A percentile compares a stretch with the other conserved stretches of the same genome.
These are phyloP conservation scores for Arvicanthis niloticus DNA, from an alignment of 2,113 vertebrate species.

Conservation along the genomic window DNA sequence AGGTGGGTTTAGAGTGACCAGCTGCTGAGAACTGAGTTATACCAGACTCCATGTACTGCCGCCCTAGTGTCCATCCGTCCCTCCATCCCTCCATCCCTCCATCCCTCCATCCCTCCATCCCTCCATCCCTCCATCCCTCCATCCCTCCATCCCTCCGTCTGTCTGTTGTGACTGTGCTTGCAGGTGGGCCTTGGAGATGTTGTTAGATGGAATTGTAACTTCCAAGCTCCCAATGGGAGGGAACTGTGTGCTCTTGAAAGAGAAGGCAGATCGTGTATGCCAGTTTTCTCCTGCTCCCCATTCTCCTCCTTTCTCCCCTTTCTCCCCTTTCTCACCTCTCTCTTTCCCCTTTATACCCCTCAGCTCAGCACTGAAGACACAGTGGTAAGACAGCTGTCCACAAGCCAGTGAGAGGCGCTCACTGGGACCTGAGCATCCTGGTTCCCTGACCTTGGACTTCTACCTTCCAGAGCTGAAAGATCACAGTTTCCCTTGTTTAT, in stretches of 20 bases:
- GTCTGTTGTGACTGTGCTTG: background rate
- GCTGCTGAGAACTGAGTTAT: background rate
- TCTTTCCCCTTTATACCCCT: too few species aligned
- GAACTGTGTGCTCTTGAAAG: background rate
- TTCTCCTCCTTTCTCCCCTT: rapidly evolving
- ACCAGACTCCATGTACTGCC: background rate
- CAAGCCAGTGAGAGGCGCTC: background rate
- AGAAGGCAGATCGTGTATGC: background rate
- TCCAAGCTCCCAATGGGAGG: background rate
- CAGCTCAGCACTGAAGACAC: background rate
- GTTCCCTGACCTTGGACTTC: background rate
- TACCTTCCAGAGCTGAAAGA: background rate
- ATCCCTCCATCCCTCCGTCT: too few species aligned
- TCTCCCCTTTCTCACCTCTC: rapidly evolving
- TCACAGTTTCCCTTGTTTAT: background rate
- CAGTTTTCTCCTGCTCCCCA: too few species aligned
- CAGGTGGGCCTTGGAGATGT: background rate
- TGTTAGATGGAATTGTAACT: background rate
- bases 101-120: too few species aligned
- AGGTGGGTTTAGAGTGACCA: background rate
- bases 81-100: too few species aligned
- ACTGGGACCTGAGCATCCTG: background rate
- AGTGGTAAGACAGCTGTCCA: background rate
- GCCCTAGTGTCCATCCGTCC: too few species aligned
- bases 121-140: too few species aligned